These are phyloP conservation scores for Stichodactyla mertensii DNA, from an alignment of 64 coral and sea anemone species.

Conservation along the genomic window DNA sequence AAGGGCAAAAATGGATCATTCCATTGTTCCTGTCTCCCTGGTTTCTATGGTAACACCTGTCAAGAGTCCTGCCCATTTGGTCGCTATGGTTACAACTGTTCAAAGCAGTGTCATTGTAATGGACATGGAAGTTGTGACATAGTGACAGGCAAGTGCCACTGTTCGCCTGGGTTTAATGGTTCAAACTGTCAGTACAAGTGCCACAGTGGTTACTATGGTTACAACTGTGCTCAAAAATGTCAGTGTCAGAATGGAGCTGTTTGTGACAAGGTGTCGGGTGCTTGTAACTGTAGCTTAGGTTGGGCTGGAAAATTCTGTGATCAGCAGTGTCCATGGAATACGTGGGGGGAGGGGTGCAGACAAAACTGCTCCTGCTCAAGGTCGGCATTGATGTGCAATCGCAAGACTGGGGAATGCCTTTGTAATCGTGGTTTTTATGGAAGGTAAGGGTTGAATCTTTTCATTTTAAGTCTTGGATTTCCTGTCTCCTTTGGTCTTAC, in stretches of 20 bases:
- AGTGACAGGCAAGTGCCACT: slow-evolving; percentile 63
- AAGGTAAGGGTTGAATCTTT: slow-evolving; percentile 35
- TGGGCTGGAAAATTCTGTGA: slow-evolving; percentile 85
- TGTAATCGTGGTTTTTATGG: slow-evolving; percentile 61
- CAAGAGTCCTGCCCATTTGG: slow-evolving; percentile 69
- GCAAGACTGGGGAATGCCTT: slow-evolving; percentile 61
- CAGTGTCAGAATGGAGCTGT: slow-evolving; percentile 59
- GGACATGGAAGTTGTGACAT: slow-evolving; percentile 68
- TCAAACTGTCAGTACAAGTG: slow-evolving; percentile 49
- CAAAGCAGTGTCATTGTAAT: slow-evolving; percentile 44
- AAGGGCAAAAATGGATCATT: slow-evolving; percentile 18
- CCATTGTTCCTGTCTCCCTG: slow-evolving; percentile 48
- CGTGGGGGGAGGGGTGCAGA: slow-evolving; percentile 64
- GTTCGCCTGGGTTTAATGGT: slow-evolving; percentile 65
- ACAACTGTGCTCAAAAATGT: slow-evolving; percentile 77
- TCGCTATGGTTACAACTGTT: slow-evolving; percentile 77
- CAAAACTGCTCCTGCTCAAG: slow-evolving; percentile 56
- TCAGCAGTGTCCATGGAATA: slow-evolving; percentile 13
- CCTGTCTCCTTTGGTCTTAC: no score
- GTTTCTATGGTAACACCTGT: slow-evolving; percentile 69
- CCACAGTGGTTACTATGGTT: slow-evolving; percentile 79
- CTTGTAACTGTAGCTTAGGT: slow-evolving; percentile 65
- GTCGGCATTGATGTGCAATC: slow-evolving; percentile 64
- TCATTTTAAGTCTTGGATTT: no score
- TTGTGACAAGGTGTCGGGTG: slow-evolving; percentile 57